Conservation (phyloP, 1,140 invertebrate species). For the Papilio dardanus region DNA sequence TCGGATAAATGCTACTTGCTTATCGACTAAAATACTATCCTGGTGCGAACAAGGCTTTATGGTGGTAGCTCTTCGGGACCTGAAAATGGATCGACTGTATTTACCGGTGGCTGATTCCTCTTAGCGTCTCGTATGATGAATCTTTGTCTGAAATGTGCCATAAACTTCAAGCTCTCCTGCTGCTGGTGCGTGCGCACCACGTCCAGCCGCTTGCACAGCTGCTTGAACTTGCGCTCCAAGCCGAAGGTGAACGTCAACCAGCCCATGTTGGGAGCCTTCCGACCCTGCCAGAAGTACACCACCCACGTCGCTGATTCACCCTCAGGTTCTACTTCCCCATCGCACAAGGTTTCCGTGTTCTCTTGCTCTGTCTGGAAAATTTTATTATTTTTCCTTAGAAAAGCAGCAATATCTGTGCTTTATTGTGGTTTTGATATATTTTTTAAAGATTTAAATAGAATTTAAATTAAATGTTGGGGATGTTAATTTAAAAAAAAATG, state of each 20-base stretch:
- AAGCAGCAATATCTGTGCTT: too few relatives aligned
- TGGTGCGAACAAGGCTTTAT: too few relatives aligned
- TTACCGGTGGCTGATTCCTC: conserved; percentile 85
- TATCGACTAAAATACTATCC: too few relatives aligned
- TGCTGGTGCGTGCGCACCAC: conserved; percentile 99
- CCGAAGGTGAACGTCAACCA: conserved; percentile 99
- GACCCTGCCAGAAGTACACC: conserved; percentile 98
- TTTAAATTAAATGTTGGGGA: too few relatives aligned
- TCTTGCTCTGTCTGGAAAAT: conserved; percentile 59
- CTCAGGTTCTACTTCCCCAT: conserved; percentile 86
- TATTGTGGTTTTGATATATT: too few relatives aligned
- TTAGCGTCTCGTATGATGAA: conserved; percentile 97
- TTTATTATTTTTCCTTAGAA: not conserved
- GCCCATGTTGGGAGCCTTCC: conserved; percentile 99
- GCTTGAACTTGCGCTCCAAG: conserved; percentile 99
- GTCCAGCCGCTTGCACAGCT: conserved; percentile 96
- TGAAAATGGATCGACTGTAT: not conserved
- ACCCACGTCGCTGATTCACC: conserved; percentile 94
- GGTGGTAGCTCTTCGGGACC: too few relatives aligned
- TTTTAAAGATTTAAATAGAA: too few relatives aligned
- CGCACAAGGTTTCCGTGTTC: conserved; percentile 45
- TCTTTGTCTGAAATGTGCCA: conserved; percentile 98
- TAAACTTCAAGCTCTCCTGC: conserved; percentile 99
- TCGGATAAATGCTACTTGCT: too few relatives aligned
- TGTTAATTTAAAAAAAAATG: too few relatives aligned